These are phyloP conservation scores for Myotis brandtii DNA, from an alignment of 2,113 vertebrate species.

Conservation along the genomic window DNA sequence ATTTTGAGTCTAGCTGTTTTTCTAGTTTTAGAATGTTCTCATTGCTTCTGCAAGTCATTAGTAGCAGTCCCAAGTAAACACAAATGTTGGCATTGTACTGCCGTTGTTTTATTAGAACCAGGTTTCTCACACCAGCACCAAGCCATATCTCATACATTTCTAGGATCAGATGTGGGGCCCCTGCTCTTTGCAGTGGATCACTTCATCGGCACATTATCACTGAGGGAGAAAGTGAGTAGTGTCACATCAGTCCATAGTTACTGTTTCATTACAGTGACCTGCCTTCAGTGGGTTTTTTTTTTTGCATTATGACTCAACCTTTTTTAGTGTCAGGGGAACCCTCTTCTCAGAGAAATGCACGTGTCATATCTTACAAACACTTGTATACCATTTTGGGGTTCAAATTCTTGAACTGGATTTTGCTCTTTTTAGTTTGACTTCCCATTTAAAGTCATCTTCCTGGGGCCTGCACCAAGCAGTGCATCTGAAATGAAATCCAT, in stretches of 20 bases:
- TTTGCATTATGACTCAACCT: background rate
- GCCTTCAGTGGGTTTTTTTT: background rate
- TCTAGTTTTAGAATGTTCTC: background rate
- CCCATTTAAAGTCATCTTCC: background rate
- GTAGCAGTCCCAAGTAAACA: background rate
- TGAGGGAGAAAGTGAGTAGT: background rate
- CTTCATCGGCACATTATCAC: accelerated
- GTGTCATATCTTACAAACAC: background rate
- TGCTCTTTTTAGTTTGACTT: background rate
- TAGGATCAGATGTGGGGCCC: background rate
- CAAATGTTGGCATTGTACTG: background rate
- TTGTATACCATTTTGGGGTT: background rate
- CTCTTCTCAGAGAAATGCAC: background rate
- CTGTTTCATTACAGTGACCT: background rate
- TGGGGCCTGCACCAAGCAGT: background rate
- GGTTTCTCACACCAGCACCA: background rate
- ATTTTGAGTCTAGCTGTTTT: background rate
- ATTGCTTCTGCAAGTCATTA: background rate
- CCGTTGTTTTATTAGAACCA: background rate
- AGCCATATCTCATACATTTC: background rate
- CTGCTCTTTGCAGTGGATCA: too few relatives aligned
- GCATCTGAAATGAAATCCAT: background rate
- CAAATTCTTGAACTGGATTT: background rate
- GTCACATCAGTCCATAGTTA: background rate
- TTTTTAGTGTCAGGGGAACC: background rate